phyloP scores from a whole-genome alignment of 2,113 vertebrate species.

The Pampusana beccarii region DNA sequence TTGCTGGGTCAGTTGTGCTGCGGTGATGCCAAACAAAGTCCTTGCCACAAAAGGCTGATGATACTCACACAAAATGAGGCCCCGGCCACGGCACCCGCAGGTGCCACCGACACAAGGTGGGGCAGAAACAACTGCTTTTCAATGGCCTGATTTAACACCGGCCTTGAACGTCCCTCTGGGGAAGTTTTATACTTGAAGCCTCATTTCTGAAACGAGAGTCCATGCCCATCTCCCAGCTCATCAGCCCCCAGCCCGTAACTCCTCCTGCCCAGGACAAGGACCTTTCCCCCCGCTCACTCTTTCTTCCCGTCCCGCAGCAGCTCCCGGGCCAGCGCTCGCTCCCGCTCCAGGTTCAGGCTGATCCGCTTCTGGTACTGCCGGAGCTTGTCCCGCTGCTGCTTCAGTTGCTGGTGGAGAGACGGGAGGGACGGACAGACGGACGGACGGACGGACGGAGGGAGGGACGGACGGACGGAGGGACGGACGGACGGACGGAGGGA shows the following conservation, averaged over 20 bases:
- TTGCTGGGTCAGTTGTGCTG: rapidly evolving
- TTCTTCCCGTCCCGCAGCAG: too few species aligned
- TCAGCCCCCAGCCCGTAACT: rapidly evolving
- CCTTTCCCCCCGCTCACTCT: not conserved
- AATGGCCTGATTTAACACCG: not conserved
- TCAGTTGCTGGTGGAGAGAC: too few species aligned
- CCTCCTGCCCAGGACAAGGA: rapidly evolving
- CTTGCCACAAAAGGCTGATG: rapidly evolving
- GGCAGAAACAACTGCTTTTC: too few species aligned
- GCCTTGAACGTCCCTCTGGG: not conserved
- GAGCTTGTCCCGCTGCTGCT: too few species aligned
- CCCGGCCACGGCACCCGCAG: not conserved
- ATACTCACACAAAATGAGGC: rapidly evolving
- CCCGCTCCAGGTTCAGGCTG: too few species aligned
- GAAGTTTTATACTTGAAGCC: rapidly evolving
- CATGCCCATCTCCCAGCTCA: rapidly evolving
- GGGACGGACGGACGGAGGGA: too few species aligned
- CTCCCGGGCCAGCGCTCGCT: too few species aligned
- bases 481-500: too few species aligned
- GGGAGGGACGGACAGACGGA: too few species aligned
- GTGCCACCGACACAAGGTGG: too few species aligned
- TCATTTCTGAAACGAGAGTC: rapidly evolving
- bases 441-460: too few species aligned
- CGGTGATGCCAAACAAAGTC: rapidly evolving
- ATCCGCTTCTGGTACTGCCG: too few species aligned